Evolutionary conservation across 1,140 invertebrate species (phyloP).

Genomic region (Pomacea maculata): DNA sequence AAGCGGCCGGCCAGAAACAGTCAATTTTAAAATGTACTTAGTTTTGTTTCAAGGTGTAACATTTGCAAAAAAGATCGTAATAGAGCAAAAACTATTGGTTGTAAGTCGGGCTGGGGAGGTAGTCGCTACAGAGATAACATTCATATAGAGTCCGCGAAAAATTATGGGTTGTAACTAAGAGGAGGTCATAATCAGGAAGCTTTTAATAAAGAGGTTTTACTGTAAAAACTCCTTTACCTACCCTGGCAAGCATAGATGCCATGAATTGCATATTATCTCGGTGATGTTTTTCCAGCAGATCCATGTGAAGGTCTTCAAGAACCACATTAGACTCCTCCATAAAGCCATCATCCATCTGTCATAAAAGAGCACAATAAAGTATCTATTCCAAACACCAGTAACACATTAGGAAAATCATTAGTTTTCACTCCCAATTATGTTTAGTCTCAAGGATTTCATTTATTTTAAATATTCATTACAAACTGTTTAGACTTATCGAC

Average conservation of each 20-base stretch:
- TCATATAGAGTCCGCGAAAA: too few species aligned
- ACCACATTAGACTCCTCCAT: conserved; percentile 61
- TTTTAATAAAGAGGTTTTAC: too few species aligned
- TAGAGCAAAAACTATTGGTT: too few species aligned
- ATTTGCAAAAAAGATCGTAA: too few species aligned
- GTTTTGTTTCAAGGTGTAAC: too few species aligned
- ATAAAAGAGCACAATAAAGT: conserved; percentile 13
- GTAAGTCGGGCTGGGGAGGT: too few species aligned
- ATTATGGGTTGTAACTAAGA: too few species aligned
- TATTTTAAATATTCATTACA: background rate
- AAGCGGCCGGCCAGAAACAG: too few species aligned
- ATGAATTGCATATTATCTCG: conserved; percentile 62
- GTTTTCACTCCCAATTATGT: background rate
- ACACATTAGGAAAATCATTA: conserved; percentile 1
- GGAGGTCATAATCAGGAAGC: too few species aligned
- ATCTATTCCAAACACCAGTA: background rate
- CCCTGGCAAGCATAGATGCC: conserved; percentile 55
- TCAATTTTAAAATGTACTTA: too few species aligned
- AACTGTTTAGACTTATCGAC: background rate
- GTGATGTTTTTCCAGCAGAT: conserved; percentile 61
- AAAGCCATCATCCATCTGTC: conserved; percentile 63
- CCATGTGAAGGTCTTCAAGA: conserved; percentile 61
- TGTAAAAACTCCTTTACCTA: conserved; percentile 28
- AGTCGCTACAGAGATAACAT: too few species aligned
- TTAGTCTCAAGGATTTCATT: too few species aligned